phyloP scores from a whole-genome alignment of 2,113 vertebrate genomes.

The Anseranas semipalmata region DNA sequence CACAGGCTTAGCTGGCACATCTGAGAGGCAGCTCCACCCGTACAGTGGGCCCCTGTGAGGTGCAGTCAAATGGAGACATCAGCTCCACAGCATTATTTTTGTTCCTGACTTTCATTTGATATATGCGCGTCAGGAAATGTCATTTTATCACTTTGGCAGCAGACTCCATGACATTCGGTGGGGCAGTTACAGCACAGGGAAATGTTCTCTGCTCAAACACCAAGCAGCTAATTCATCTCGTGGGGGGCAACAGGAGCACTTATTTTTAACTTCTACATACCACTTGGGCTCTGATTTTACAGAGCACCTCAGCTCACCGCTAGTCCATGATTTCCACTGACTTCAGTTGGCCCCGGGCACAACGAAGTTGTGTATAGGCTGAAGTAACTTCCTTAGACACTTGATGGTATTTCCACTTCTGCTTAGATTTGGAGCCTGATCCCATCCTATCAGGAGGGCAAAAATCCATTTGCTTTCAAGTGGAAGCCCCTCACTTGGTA shows the following conservation, averaged over 20 bases:
- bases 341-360: neutral
- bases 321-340: neutral
- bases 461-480: slow-evolving; percentile 18
- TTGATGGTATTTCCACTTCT: slow-evolving; percentile 35
- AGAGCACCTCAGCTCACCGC: neutral
- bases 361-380: neutral
- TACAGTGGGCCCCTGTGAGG: neutral
- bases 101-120: neutral
- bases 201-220: neutral
- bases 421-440: slow-evolving; percentile 3
- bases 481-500: neutral
- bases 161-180: neutral
- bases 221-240: neutral
- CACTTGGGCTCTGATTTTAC: neutral
- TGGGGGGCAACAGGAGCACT: neutral
- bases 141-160: neutral
- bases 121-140: neutral
- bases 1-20: neutral
- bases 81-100: neutral
- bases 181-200: neutral
- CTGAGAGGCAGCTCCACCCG: neutral
- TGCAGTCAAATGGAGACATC: neutral
- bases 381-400: slow-evolving; percentile 6
- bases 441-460: neutral
- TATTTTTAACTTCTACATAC: neutral